Percentiles rank a stretch among this genome's conserved stretches.
Evolutionary conservation across 2,888 invertebrate genomes (phyloP).

Genomic region (Malthinus flaveolus): DNA sequence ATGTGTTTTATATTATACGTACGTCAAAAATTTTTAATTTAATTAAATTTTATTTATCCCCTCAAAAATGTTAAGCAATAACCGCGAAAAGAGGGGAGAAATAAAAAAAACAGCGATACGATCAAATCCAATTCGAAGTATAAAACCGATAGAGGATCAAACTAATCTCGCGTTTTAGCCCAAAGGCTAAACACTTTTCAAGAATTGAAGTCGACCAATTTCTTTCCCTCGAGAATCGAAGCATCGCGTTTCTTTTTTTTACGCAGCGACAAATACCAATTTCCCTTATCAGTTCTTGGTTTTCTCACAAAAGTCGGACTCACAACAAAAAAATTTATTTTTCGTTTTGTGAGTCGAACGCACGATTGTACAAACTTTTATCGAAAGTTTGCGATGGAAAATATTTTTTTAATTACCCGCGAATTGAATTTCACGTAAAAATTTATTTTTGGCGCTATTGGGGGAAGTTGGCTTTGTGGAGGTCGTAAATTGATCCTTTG

Average conservation of each 20-base stretch:
- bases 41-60: not conserved
- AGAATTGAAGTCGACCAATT: slow-evolving; percentile 45
- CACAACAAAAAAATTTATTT: slow-evolving; percentile 2
- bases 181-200: slow-evolving; percentile 29
- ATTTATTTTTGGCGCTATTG: not conserved
- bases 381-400: not conserved
- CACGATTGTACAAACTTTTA: not conserved
- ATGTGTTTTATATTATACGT: not conserved
- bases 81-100: not conserved
- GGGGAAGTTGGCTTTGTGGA: not conserved
- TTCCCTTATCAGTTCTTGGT: slow-evolving; percentile 48
- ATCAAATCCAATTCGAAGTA: slow-evolving; percentile 37
- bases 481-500: slow-evolving; percentile 5
- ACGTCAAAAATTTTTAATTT: slow-evolving; percentile 1
- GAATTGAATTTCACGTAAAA: not conserved
- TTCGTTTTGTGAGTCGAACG: not conserved
- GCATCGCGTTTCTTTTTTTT: slow-evolving; percentile 40
- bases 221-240: slow-evolving; percentile 49
- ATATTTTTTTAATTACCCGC: too few relatives aligned
- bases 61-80: slow-evolving; percentile 1
- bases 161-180: slow-evolving; percentile 31
- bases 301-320: slow-evolving; percentile 15
- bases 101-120: slow-evolving; percentile 20
- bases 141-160: slow-evolving; percentile 39
- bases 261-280: slow-evolving; percentile 49